These are phyloP conservation scores for Drosophila setifemur DNA, from an alignment of 1,140 invertebrate species.

Conservation along the genomic window DNA sequence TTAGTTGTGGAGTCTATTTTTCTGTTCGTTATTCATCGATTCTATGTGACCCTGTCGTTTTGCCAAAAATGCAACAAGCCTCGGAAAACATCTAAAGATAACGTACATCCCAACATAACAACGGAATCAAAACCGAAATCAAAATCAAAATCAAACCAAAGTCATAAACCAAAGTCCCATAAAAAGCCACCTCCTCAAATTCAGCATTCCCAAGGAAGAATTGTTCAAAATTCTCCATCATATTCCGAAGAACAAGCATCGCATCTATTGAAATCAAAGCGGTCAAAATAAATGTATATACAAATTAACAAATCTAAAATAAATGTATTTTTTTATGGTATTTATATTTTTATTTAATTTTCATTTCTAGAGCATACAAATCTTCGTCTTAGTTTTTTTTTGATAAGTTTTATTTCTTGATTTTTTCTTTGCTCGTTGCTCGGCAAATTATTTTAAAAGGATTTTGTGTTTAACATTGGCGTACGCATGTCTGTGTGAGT, in stretches of 20 bases:
- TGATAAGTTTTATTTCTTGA: slow-evolving; percentile 1
- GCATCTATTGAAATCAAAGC: background rate
- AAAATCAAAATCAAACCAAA: background rate
- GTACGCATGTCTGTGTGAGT: background rate
- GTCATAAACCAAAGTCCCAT: background rate
- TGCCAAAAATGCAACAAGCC: background rate
- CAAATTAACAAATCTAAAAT: background rate
- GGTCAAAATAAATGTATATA: background rate
- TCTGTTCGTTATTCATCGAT: slow-evolving; percentile 42
- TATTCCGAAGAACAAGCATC: background rate
- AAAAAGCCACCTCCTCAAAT: background rate
- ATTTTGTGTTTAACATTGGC: slow-evolving; percentile 58
- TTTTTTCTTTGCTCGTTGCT: slow-evolving; percentile 20
- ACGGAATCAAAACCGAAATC: background rate
- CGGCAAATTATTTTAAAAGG: slow-evolving; percentile 76
- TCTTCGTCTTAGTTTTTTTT: background rate
- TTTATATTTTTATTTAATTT: background rate
- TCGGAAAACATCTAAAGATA: too few relatives aligned
- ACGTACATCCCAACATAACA: too few relatives aligned
- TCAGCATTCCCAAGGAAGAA: background rate
- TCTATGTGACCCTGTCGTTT: slow-evolving; percentile 22
- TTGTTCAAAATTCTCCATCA: background rate
- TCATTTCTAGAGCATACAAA: background rate
- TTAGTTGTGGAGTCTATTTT: slow-evolving; percentile 51
- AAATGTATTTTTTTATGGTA: background rate